phyloP scores from a whole-genome alignment of 2,888 invertebrate species.

The Perithous albicinctus region DNA sequence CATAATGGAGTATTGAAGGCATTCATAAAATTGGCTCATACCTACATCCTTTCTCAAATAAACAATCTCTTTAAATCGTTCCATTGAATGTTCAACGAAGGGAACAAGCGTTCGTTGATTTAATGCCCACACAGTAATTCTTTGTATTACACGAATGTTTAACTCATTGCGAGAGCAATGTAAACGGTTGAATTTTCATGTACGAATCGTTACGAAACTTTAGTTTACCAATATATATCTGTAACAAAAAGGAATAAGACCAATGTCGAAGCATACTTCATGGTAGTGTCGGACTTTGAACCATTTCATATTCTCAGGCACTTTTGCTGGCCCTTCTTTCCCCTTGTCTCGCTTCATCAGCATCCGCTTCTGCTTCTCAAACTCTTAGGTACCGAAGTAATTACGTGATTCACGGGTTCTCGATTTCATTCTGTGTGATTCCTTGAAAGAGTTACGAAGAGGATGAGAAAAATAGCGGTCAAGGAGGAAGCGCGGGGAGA shows the following conservation, averaged over 20 bases:
- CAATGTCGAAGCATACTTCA: slow-evolving; percentile 1
- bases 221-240: neutral
- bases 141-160: neutral
- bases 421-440: slow-evolving; percentile 73
- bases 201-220: neutral
- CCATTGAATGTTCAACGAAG: neutral
- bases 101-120: neutral
- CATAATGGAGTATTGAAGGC: neutral
- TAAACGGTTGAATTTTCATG: neutral
- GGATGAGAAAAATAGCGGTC: slow-evolving; percentile 15
- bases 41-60: neutral
- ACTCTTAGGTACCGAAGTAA: slow-evolving; percentile 57
- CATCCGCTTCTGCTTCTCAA: slow-evolving; percentile 38
- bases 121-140: neutral
- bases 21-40: neutral
- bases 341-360: slow-evolving; percentile 37
- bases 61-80: neutral
- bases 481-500: slow-evolving; percentile 7
- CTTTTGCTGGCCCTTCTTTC: slow-evolving; percentile 12
- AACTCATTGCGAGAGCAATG: neutral
- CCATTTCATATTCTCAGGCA: slow-evolving; percentile 21
- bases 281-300: slow-evolving; percentile 14
- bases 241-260: neutral
- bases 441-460: slow-evolving; percentile 75
- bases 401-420: slow-evolving; percentile 68